Percentiles rank a stretch among this genome's conserved stretches.
These are phyloP conservation scores for Plodia interpunctella DNA, from an alignment of 1,140 invertebrate genomes.

Conservation along the genomic window DNA sequence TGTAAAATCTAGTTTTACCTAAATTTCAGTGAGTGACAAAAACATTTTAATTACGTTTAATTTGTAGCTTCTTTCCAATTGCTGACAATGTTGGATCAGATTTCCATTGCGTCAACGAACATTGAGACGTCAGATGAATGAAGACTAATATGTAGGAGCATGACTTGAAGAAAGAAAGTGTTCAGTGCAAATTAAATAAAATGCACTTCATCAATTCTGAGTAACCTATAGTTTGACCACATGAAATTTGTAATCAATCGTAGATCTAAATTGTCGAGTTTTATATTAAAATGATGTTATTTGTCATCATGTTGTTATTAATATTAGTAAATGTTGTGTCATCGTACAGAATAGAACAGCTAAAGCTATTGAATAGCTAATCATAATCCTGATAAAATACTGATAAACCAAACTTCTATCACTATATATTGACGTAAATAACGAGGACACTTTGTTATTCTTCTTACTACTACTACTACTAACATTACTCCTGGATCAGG, in stretches of 20 bases:
- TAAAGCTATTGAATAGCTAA: too few species aligned
- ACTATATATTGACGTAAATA: too few species aligned
- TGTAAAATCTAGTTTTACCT: too few species aligned
- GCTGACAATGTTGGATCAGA: slow-evolving; percentile 33
- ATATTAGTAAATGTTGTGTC: too few species aligned
- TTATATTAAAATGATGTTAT: too few species aligned
- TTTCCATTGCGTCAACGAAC: slow-evolving; percentile 43
- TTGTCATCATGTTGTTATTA: too few species aligned
- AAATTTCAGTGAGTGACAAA: neutral
- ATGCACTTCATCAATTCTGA: slow-evolving; percentile 26
- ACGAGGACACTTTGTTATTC: too few species aligned
- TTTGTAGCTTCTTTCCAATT: slow-evolving; percentile 20
- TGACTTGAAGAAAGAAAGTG: slow-evolving; percentile 72
- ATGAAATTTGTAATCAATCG: neutral
- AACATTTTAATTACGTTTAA: neutral
- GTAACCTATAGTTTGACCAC: neutral
- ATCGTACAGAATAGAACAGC: too few species aligned
- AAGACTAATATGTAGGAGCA: slow-evolving; percentile 62
- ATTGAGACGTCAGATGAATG: slow-evolving; percentile 70
- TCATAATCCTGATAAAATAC: too few species aligned
- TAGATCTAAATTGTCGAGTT: neutral
- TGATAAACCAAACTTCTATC: too few species aligned
- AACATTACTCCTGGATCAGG: too few species aligned
- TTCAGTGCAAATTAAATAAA: slow-evolving; percentile 59
- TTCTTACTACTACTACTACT: too few species aligned